Percentiles rank a stretch among this genome's conserved stretches.
Conservation (phyloP, 2,113 vertebrate species). For the Plestiodon gilberti region DNA sequence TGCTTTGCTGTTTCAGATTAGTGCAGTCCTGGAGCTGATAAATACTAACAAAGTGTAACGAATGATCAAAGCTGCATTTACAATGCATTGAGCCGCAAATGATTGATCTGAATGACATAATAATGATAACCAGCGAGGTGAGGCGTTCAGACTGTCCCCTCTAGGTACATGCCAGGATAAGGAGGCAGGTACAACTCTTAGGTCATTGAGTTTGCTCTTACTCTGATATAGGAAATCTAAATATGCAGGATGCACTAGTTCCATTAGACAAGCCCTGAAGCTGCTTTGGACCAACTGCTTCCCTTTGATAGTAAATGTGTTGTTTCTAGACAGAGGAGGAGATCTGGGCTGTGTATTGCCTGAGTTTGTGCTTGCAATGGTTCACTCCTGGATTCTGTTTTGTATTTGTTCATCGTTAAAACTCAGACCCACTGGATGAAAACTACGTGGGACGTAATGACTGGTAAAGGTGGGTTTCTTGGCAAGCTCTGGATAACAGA, state of each 20-base stretch:
- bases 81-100: conserved; percentile 69
- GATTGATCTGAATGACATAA: conserved; percentile 83
- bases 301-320: conserved; percentile 51
- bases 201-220: conserved; percentile 59
- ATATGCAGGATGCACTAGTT: conserved; percentile 19
- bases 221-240: conserved; percentile 34
- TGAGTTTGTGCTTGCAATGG: background rate
- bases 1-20: conserved; percentile 81
- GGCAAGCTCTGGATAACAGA: background rate
- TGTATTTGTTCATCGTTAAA: conserved; percentile 5
- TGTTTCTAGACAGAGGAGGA: conserved; percentile 29
- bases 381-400: background rate
- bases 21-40: conserved; percentile 78
- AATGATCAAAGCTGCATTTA: conserved; percentile 83
- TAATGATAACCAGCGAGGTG: conserved; percentile 79
- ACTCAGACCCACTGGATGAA: background rate
- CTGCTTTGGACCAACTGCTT: conserved; percentile 23
- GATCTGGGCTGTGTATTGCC: conserved; percentile 28
- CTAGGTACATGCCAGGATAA: conserved; percentile 63
- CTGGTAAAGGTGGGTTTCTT: background rate
- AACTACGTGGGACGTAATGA: background rate
- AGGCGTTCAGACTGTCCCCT: conserved; percentile 69
- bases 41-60: conserved; percentile 84
- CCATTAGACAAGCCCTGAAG: conserved; percentile 39
- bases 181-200: conserved; percentile 62